A percentile compares a stretch with the other conserved stretches of the same genome.
phyloP scores from a whole-genome alignment of 1,140 invertebrate species.

The Danaus melanippus region DNA sequence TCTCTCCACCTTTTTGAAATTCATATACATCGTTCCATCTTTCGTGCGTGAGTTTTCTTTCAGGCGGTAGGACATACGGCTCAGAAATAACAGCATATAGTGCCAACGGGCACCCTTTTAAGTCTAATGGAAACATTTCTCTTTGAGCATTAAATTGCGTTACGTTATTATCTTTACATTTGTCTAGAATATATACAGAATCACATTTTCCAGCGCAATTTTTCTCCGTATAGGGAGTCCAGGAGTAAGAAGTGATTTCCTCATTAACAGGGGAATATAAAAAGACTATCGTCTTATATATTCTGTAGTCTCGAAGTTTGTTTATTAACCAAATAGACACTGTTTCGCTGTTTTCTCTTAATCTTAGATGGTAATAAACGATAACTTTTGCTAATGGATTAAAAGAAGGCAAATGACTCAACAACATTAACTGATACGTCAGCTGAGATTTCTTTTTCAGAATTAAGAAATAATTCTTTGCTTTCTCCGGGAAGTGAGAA shows the following conservation, averaged over 20 bases:
- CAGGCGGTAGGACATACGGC: conserved; percentile 66
- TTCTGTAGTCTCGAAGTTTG: conserved; percentile 48
- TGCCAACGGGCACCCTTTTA: conserved; percentile 62
- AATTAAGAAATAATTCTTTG: conserved; percentile 71
- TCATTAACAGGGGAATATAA: conserved; percentile 43
- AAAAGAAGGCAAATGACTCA: conserved; percentile 66
- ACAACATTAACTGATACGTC: conserved; percentile 50
- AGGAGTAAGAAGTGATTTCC: conserved; percentile 58
- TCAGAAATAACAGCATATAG: conserved; percentile 62
- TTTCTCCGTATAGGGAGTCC: conserved; percentile 60
- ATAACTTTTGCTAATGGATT: conserved; percentile 68
- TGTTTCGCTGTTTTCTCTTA: conserved; percentile 35
- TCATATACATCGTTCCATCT: conserved; percentile 51
- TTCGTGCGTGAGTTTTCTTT: conserved; percentile 35
- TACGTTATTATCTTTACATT: conserved; percentile 51
- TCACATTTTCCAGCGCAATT: conserved; percentile 62
- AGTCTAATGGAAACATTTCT: conserved; percentile 54
- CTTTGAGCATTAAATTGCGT: conserved; percentile 40
- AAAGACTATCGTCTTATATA: conserved; percentile 60
- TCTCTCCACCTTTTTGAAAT: conserved; percentile 63
- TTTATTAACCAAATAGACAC: conserved; percentile 58
- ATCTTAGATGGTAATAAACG: conserved; percentile 52
- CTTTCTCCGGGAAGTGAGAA: conserved; percentile 70
- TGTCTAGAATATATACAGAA: conserved; percentile 58
- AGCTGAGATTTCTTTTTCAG: conserved; percentile 63